Conservation (phyloP, 2,797 vertebrate species). For the Carduelis carduelis region DNA sequence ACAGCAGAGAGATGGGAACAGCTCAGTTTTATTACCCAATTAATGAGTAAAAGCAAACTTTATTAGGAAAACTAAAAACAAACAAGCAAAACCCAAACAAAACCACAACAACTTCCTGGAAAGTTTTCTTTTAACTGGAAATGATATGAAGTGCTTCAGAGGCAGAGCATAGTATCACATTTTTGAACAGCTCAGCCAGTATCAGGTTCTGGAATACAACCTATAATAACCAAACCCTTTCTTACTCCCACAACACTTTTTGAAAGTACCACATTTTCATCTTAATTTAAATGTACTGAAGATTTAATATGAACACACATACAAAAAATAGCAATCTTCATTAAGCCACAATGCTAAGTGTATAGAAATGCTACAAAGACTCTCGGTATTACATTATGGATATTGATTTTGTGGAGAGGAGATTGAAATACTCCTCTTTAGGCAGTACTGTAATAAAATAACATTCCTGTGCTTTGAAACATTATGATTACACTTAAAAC, state of each 20-base stretch:
- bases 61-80: background rate
- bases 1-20: background rate
- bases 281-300: background rate
- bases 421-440: background rate
- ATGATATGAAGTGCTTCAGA: background rate
- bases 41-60: background rate
- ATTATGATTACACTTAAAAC: background rate
- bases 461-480: background rate
- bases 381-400: background rate
- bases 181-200: background rate
- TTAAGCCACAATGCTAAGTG: background rate
- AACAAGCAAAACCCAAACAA: background rate
- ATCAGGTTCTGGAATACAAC: slow-evolving; percentile 2
- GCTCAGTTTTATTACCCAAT: background rate
- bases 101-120: background rate
- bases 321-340: background rate
- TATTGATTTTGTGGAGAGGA: background rate
- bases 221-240: slow-evolving; percentile 27
- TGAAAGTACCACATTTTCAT: background rate
- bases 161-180: background rate
- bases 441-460: background rate
- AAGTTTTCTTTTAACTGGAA: background rate
- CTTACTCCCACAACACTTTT: background rate
- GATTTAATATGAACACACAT: background rate
- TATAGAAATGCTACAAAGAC: background rate